A percentile compares a stretch with the other conserved stretches of the same genome.
Evolutionary conservation across 2,797 vertebrate species (phyloP).

Genomic region (Pseudomugil tenellus): DNA sequence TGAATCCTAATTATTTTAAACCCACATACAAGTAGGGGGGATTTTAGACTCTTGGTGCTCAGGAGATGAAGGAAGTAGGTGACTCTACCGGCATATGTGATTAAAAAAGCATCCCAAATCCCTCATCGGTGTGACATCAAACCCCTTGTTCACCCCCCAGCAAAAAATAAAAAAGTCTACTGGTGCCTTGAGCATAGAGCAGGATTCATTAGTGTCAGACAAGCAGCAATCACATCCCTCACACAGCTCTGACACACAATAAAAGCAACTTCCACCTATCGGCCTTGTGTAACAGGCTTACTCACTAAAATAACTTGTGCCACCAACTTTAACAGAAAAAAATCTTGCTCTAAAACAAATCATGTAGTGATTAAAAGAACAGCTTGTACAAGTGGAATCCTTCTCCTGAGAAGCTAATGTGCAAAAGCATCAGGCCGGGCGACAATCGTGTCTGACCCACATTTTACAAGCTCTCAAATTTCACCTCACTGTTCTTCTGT

Average conservation of each 20-base stretch:
- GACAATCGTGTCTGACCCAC: slow-evolving; percentile 79
- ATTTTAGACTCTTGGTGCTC: slow-evolving; percentile 4
- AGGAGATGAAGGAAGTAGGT: slow-evolving; percentile 26
- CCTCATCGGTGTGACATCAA: slow-evolving; percentile 55
- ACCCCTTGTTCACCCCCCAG: background rate
- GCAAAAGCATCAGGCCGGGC: slow-evolving; percentile 62
- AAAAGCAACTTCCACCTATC: slow-evolving; percentile 32
- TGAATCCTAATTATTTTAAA: slow-evolving; percentile 14
- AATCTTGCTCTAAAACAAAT: slow-evolving; percentile 13
- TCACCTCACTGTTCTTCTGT: slow-evolving; percentile 47
- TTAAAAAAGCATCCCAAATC: slow-evolving; percentile 56
- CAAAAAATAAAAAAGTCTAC: slow-evolving; percentile 15
- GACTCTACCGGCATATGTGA: slow-evolving; percentile 48
- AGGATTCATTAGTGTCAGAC: slow-evolving; percentile 56
- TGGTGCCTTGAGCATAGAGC: slow-evolving; percentile 20
- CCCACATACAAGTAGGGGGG: slow-evolving; percentile 10
- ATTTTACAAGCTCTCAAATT: slow-evolving; percentile 77
- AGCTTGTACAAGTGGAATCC: slow-evolving; percentile 31
- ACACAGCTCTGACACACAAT: background rate
- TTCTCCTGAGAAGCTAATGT: slow-evolving; percentile 42
- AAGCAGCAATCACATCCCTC: slow-evolving; percentile 53
- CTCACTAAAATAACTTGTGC: slow-evolving; percentile 31
- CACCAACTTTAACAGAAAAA: background rate
- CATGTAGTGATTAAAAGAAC: slow-evolving; percentile 6
- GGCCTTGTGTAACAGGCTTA: slow-evolving; percentile 46